Base-by-base conservation (phyloP, 2,113 vertebrate species). In the Cyanoliseus patagonus region DNA sequence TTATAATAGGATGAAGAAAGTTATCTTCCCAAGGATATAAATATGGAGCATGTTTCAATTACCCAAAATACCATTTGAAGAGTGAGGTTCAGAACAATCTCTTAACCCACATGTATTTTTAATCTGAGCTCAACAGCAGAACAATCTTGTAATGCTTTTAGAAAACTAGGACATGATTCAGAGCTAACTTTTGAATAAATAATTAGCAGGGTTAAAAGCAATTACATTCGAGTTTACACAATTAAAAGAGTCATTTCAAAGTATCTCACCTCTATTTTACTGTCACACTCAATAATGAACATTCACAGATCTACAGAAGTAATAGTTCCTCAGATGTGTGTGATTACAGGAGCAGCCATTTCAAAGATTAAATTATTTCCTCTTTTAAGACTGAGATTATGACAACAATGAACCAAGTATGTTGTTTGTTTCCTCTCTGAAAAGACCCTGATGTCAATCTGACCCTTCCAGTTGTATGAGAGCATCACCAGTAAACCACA, bases 81-180 rank as follows among this genome's bases (percentile, higher is more conserved):
- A 81, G 14, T 37, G 33, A 79, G 4, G 63, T 79, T 94, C 85
- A 85, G 82, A 94, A 83, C 63, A 90, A 81, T 72, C 49, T 55
- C 76, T 92, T 84, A 94, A 75, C 77, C 51, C 42, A 64, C 47
- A 31, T 30, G 20, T 67, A 94, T 81, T 89, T 94, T 94, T 84
- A 70, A 90, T 90, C 79, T 66, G 47, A 27, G 57, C 53, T 39
- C 35, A 72, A 88, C 63, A 46, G 37, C 68, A 83, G n/a, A 7
- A 47, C 16, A 66, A 42, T 69, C 51, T 15, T 83, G 35, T 35
- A 79, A 82, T 22, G 44, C 64, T 69, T 88, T 51, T 11, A 74
- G n/a, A 78, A 93, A 92, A 92, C 39, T 16, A 75, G 69, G 51
- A 46, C 68, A 88, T 41, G 83, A 96, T 24, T 74, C 68, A 88